phyloP scores from a whole-genome alignment of 2,113 vertebrate species.

The Uropsilus gracilis region DNA sequence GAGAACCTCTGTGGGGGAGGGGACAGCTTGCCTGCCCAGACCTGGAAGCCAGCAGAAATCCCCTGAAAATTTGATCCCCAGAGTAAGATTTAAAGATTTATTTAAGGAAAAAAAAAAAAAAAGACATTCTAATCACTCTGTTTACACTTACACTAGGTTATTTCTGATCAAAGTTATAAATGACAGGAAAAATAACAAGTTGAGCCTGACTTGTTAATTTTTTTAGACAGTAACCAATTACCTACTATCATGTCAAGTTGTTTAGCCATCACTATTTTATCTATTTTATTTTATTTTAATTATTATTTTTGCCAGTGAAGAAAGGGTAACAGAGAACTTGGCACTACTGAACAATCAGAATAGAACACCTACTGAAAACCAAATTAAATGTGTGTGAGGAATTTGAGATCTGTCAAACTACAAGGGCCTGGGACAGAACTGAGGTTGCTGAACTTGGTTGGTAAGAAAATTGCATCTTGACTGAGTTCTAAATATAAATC shows the following conservation, averaged over 20 bases:
- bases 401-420: background rate
- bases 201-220: background rate
- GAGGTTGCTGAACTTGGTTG: background rate
- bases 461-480: background rate
- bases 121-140: background rate
- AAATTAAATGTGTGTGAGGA: background rate
- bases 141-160: background rate
- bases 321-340: background rate
- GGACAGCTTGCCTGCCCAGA: background rate
- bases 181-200: background rate
- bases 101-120: background rate
- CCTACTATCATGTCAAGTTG: background rate
- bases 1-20: background rate
- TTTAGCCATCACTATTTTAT: background rate
- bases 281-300: background rate
- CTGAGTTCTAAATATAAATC: background rate
- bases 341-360: background rate
- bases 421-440: background rate
- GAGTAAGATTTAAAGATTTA: background rate
- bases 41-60: background rate
- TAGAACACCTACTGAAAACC: background rate
- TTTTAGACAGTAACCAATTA: background rate
- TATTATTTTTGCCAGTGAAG: background rate
- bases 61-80: background rate
- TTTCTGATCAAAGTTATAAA: conserved; percentile 11